Evolutionary conservation across 2,797 vertebrate genomes (phyloP).

Genomic region (Helarctos malayanus): DNA sequence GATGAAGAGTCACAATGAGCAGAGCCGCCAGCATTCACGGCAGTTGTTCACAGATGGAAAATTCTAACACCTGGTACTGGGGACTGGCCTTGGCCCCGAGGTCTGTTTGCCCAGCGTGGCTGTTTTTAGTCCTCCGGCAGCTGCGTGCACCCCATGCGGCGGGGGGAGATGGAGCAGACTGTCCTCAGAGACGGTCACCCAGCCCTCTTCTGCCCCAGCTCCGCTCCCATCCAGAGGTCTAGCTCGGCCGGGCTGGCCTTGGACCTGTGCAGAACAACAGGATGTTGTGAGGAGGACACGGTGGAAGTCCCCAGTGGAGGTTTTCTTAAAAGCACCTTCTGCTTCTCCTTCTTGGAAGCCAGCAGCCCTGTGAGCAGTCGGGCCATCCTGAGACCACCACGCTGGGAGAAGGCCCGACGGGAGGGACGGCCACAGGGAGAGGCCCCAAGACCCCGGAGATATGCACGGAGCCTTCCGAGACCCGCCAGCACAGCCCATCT

Average conservation of each 20-base stretch:
- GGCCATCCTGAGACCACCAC: neutral
- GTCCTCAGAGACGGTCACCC: neutral
- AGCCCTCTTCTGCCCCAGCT: neutral
- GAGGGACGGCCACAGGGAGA: neutral
- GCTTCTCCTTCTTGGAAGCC: neutral
- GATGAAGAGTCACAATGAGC: neutral
- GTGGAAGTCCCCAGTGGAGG: neutral
- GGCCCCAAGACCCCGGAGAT: neutral
- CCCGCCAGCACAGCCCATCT: neutral
- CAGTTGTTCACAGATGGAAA: neutral
- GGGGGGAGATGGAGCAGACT: neutral
- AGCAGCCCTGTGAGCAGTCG: neutral
- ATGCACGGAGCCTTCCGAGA: neutral
- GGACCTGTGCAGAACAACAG: neutral
- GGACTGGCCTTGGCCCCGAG: neutral
- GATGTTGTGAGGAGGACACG: neutral
- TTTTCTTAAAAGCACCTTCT: neutral
- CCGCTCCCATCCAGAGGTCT: neutral
- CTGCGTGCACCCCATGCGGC: fast-evolving
- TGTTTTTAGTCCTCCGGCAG: neutral
- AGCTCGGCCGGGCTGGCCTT: neutral
- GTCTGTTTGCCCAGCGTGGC: neutral
- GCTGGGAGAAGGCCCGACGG: neutral
- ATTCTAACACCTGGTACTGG: fast-evolving
- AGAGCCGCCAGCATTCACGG: neutral